These are phyloP conservation scores for Tetragnatha versicolor DNA, from an alignment of 1,140 invertebrate genomes.

Conservation along the genomic window DNA sequence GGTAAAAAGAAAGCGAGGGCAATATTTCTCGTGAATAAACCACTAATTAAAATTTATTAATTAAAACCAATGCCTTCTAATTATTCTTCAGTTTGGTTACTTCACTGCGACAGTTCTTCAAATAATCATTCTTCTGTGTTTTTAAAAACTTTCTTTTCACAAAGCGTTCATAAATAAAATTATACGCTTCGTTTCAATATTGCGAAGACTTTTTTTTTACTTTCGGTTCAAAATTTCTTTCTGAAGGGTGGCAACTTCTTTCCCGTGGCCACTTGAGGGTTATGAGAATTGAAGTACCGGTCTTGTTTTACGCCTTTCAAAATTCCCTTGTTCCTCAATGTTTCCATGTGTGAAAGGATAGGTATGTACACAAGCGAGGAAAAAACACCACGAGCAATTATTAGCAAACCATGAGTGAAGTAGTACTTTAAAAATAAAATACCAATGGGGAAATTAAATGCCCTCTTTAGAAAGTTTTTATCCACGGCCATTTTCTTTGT, in stretches of 20 bases:
- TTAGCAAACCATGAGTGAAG: too few relatives aligned
- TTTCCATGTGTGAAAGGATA: too few relatives aligned
- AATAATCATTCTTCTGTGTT: not conserved
- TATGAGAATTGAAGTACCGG: slow-evolving; percentile 12
- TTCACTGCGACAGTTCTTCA: not conserved
- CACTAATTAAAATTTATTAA: slow-evolving; percentile 10
- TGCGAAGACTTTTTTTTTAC: not conserved
- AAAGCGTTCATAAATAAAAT: not conserved
- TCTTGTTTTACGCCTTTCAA: not conserved
- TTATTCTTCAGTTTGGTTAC: not conserved
- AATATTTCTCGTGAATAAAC: not conserved
- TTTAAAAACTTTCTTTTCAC: not conserved
- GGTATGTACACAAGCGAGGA: too few relatives aligned
- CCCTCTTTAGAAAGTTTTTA: too few relatives aligned
- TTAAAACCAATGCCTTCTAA: not conserved
- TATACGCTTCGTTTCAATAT: not conserved
- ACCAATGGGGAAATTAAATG: too few relatives aligned
- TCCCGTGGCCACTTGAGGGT: slow-evolving; percentile 3
- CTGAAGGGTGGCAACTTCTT: not conserved
- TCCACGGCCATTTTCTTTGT: too few relatives aligned
- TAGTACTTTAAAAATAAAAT: too few relatives aligned
- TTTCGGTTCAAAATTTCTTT: not conserved
- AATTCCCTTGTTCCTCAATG: slow-evolving; percentile 1
- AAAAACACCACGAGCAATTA: too few relatives aligned
- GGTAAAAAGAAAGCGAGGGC: slow-evolving; percentile 9